phyloP scores from a whole-genome alignment of 1,140 invertebrate genomes.

The Pogonomyrmex barbatus region DNA sequence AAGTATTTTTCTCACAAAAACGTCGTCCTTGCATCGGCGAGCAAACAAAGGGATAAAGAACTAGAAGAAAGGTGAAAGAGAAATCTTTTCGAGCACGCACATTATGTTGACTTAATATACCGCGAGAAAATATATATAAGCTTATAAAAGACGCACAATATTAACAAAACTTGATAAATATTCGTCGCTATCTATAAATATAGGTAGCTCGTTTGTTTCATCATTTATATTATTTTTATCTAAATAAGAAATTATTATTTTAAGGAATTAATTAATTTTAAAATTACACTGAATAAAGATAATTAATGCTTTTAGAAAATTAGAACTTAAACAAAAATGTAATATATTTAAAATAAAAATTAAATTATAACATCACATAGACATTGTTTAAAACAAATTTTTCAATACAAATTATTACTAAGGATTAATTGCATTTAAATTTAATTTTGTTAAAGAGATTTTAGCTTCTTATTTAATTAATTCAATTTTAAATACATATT shows the following conservation, averaged over 20 bases:
- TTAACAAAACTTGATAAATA: slow-evolving; percentile 12
- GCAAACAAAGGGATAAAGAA: slow-evolving; percentile 21
- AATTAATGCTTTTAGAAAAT: background rate
- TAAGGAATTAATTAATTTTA: no score
- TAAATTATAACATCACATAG: background rate
- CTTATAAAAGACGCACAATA: background rate
- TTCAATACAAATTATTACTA: background rate
- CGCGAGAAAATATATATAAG: background rate
- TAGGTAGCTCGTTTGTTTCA: no score
- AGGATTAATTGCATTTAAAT: background rate
- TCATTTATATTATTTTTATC: no score
- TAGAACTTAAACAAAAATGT: background rate
- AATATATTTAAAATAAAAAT: slow-evolving; percentile 7
- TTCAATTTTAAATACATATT: background rate
- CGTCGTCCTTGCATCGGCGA: background rate
- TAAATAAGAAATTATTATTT: no score
- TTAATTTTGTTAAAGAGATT: background rate
- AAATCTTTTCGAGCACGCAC: slow-evolving; percentile 21
- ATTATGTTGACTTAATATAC: slow-evolving; percentile 50
- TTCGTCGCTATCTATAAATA: background rate
- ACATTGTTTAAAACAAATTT: background rate
- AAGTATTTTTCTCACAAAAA: slow-evolving; percentile 1
- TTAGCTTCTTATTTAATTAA: background rate
- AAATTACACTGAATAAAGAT: no score
- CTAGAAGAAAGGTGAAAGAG: slow-evolving; percentile 15